phyloP scores from a whole-genome alignment of 2,797 vertebrate species.

The Myotis myotis region DNA sequence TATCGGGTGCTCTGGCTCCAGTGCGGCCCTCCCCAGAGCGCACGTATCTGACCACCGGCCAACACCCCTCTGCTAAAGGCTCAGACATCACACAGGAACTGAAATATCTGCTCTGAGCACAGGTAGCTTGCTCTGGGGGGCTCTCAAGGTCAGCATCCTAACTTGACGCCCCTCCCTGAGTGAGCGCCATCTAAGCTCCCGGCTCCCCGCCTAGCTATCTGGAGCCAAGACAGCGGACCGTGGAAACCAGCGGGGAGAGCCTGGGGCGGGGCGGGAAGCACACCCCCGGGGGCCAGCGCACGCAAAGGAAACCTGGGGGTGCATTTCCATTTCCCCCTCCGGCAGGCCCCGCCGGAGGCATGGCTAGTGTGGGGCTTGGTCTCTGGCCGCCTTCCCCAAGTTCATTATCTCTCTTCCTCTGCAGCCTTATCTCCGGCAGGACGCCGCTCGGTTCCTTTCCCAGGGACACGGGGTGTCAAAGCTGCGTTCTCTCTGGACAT shows the following conservation, averaged over 20 bases:
- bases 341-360: not conserved
- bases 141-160: not conserved
- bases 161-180: not conserved
- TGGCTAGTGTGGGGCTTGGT: not conserved
- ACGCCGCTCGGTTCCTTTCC: not conserved
- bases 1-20: not conserved
- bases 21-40: not conserved
- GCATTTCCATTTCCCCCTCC: not conserved
- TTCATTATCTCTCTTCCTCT: constrained; percentile 36
- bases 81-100: not conserved
- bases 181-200: not conserved
- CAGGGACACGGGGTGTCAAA: not conserved
- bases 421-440: not conserved
- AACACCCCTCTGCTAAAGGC: not conserved
- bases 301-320: constrained; percentile 21
- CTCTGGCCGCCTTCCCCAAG: not conserved
- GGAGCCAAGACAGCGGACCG: not conserved
- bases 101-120: not conserved
- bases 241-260: not conserved
- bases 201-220: not conserved
- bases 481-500: not conserved
- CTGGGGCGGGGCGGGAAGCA: not conserved
- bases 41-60: not conserved
- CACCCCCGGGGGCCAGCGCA: not conserved
- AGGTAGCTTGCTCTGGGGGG: not conserved